phyloP scores from a whole-genome alignment of 2,888 invertebrate species.

The Epinotia nisella region DNA sequence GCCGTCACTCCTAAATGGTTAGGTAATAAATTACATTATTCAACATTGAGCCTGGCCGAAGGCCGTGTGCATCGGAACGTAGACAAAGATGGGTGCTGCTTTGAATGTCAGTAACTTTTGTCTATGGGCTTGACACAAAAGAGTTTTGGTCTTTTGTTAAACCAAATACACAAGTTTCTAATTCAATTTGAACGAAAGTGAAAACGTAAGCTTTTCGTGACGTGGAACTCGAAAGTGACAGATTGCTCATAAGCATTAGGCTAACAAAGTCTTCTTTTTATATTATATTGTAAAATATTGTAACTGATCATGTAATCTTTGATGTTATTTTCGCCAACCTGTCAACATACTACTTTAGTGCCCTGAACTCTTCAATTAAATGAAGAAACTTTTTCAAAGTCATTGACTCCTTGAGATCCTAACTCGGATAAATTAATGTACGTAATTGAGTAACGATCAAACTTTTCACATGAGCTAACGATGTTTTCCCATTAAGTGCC shows the following conservation, averaged over 20 bases:
- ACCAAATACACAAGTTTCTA: constrained; percentile 3
- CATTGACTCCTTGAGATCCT: constrained; percentile 37
- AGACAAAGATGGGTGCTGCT: constrained; percentile 48
- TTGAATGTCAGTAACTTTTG: constrained; percentile 47
- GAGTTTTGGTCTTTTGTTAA: constrained; percentile 18
- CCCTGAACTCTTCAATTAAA: constrained; percentile 18
- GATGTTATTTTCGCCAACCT: constrained; percentile 12
- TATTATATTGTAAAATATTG: background rate
- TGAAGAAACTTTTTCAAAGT: constrained; percentile 19
- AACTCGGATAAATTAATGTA: constrained; percentile 33
- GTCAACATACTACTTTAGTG: background rate
- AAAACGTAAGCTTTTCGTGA: constrained; percentile 14
- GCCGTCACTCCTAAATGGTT: constrained; percentile 47
- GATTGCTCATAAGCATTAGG: background rate
- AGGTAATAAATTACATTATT: constrained; percentile 54
- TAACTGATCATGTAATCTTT: background rate
- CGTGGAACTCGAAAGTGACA: background rate
- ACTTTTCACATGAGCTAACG: constrained; percentile 14
- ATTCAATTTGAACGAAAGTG: constrained; percentile 16
- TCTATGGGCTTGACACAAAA: constrained; percentile 30
- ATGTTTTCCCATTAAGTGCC: constrained; percentile 20
- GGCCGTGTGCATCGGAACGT: constrained; percentile 48
- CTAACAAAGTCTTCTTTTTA: background rate
- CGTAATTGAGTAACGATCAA: constrained; percentile 34
- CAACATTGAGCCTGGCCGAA: constrained; percentile 50